These are phyloP conservation scores for Xenentodon cancila DNA, from an alignment of 2,797 vertebrate species.

Conservation along the genomic window DNA sequence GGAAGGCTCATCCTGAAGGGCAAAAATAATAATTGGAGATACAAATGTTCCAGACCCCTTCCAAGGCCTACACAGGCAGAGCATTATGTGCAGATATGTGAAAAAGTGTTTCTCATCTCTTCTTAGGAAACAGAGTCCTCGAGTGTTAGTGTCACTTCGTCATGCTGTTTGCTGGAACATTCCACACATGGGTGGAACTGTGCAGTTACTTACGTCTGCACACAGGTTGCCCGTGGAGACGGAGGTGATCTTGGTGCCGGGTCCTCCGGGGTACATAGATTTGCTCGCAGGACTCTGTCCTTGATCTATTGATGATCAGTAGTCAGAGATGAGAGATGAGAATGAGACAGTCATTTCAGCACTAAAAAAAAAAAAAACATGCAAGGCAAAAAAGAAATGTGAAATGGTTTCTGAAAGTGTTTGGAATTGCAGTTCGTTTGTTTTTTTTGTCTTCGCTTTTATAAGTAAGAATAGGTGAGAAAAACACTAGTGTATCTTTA, in stretches of 20 bases:
- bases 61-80: neutral
- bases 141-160: conserved; percentile 7
- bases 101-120: conserved; percentile 23
- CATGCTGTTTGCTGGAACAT: conserved; percentile 24
- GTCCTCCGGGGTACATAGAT: conserved; percentile 85
- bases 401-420: no score
- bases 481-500: no score
- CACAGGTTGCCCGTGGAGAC: conserved; percentile 98
- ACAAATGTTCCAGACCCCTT: neutral
- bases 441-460: no score
- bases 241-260: conserved; percentile 95
- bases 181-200: conserved; percentile 38
- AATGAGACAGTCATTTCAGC: neutral
- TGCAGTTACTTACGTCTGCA: conserved; percentile 86
- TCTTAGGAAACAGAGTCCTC: neutral
- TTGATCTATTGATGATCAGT: conserved; percentile 85
- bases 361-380: neutral
- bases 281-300: conserved; percentile 94
- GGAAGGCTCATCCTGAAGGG: conserved; percentile 86
- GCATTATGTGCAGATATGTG: neutral
- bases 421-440: no score
- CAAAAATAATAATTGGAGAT: neutral
- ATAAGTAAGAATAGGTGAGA: no score
- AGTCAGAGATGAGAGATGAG: neutral
- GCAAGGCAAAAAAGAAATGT: no score